Conservation (phyloP, 2,888 invertebrate species). For the Torymus texanus region DNA sequence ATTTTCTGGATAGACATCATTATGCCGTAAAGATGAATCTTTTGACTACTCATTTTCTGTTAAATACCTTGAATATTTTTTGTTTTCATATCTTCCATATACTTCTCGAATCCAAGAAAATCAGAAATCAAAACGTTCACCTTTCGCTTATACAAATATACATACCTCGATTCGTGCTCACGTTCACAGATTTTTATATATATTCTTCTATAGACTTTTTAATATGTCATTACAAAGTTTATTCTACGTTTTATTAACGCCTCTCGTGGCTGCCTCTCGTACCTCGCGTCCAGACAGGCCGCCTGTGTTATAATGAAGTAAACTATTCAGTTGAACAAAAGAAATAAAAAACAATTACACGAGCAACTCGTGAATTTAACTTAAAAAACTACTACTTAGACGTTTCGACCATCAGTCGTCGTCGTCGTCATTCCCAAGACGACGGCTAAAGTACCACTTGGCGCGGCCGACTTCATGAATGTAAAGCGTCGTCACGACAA, state of each 20-base stretch:
- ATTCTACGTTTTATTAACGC: slow-evolving; percentile 28
- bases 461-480: slow-evolving; percentile 50
- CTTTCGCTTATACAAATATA: slow-evolving; percentile 39
- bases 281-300: background rate
- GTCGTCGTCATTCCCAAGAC: background rate
- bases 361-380: no score
- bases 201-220: slow-evolving; percentile 9
- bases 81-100: no score
- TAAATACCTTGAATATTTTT: background rate
- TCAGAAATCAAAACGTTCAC: background rate
- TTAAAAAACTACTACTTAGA: no score
- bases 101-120: no score
- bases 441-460: slow-evolving; percentile 33
- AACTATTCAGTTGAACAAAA: no score
- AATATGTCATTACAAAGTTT: slow-evolving; percentile 23
- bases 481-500: slow-evolving; percentile 37
- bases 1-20: no score
- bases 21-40: no score
- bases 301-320: no score
- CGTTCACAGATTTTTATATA: slow-evolving; percentile 27
- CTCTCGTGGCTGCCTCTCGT: slow-evolving; percentile 51
- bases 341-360: no score
- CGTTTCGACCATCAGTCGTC: no score
- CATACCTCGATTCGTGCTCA: slow-evolving; percentile 28
- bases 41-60: background rate